Evolutionary conservation across 2,113 vertebrate genomes (phyloP).

Genomic region (Petromus typicus): DNA sequence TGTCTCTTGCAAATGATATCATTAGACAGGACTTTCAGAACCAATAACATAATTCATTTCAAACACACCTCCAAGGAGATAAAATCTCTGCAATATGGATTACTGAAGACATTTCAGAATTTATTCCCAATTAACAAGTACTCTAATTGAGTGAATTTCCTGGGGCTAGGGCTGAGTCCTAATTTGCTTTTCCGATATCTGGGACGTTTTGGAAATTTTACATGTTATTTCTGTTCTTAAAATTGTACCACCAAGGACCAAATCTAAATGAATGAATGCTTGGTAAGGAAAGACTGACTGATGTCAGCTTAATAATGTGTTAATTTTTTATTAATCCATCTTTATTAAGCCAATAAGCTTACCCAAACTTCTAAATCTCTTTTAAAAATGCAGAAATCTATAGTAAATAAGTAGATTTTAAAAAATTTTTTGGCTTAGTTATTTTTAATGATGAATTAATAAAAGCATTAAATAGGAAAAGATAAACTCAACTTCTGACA

Average conservation of each 20-base stretch:
- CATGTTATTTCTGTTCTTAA: not conserved
- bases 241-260: not conserved
- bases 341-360: not conserved
- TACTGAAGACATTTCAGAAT: conserved; percentile 21
- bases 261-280: not conserved
- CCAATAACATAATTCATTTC: conserved; percentile 23
- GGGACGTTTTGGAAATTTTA: not conserved
- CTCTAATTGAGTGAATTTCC: not conserved
- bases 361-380: not conserved
- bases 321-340: not conserved
- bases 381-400: not conserved
- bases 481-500: not conserved
- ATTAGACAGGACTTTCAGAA: conserved; percentile 36
- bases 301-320: not conserved
- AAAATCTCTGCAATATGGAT: not conserved
- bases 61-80: conserved; percentile 12
- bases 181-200: not conserved
- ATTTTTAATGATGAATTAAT: conserved; percentile 13
- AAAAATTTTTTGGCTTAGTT: not conserved
- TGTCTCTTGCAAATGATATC: not conserved
- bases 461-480: not conserved
- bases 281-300: not conserved
- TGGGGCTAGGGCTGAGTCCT: not conserved
- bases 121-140: conserved; percentile 11
- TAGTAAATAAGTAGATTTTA: not conserved